A percentile compares a stretch with the other conserved stretches of the same genome.
Conservation (phyloP, 2,113 vertebrate species). For the Fregata magnificens region DNA sequence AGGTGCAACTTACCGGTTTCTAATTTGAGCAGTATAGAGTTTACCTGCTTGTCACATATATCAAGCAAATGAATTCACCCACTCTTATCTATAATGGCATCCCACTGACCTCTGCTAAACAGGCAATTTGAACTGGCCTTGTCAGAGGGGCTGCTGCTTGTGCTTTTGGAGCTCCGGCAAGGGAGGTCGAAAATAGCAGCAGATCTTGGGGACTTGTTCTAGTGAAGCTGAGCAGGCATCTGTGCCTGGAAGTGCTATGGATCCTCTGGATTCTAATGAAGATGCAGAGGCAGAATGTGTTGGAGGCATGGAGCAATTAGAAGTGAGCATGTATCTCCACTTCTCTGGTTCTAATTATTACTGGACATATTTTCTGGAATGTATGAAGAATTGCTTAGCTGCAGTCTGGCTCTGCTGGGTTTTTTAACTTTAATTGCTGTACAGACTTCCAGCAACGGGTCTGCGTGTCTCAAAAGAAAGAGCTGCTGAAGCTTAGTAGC, state of each 20-base stretch:
- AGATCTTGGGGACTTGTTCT: background rate
- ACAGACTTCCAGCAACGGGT: background rate
- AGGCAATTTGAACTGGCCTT: background rate
- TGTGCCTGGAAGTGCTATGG: background rate
- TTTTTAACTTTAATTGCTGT: background rate
- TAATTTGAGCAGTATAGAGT: background rate
- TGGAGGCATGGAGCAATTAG: background rate
- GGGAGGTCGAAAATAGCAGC: background rate
- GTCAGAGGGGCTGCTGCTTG: background rate
- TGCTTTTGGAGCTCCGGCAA: background rate
- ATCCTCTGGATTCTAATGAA: background rate
- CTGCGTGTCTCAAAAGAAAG: background rate
- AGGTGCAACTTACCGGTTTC: background rate
- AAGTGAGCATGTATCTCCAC: accelerated
- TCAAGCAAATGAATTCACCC: background rate
- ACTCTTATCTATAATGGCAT: accelerated
- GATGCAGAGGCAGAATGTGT: background rate
- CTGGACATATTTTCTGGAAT: background rate
- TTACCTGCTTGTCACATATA: background rate
- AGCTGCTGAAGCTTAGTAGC: background rate
- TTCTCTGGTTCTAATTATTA: background rate
- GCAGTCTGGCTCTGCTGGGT: background rate
- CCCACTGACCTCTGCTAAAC: background rate
- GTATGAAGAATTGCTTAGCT: background rate
- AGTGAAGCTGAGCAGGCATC: background rate